phyloP scores from a whole-genome alignment of 2,888 invertebrate species.

The Hydrotaea cyrtoneurina region DNA sequence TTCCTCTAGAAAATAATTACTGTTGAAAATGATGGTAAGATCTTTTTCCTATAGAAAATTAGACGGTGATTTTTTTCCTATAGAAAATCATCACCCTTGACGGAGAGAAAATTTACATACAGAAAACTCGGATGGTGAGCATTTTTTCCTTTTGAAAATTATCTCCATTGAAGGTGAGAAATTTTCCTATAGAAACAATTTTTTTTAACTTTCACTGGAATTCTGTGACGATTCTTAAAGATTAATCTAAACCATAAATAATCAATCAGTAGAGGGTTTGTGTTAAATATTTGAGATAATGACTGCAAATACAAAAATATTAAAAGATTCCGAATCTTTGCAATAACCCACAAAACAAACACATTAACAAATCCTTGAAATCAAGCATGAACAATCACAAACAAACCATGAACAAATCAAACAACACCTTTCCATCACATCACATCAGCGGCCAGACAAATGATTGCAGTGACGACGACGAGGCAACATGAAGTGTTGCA shows the following conservation, averaged over 20 bases:
- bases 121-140: too few relatives aligned
- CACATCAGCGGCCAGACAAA: slow-evolving; percentile 40
- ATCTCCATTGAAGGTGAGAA: too few relatives aligned
- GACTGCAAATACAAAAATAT: not conserved
- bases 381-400: slow-evolving; percentile 57
- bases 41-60: too few relatives aligned
- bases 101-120: too few relatives aligned
- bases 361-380: slow-evolving; percentile 45
- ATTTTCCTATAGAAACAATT: too few relatives aligned
- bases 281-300: not conserved
- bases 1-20: too few relatives aligned
- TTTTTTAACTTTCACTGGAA: too few relatives aligned
- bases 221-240: too few relatives aligned
- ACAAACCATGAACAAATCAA: slow-evolving; percentile 62
- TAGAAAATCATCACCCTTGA: too few relatives aligned
- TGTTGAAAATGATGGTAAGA: too few relatives aligned
- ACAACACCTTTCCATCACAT: slow-evolving; percentile 36
- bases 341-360: slow-evolving; percentile 25
- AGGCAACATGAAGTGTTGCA: not conserved
- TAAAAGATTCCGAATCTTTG: not conserved
- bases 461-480: slow-evolving; percentile 31
- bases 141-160: too few relatives aligned
- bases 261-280: not conserved
- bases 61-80: too few relatives aligned
- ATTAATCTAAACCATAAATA: not conserved